Evolutionary conservation across 2,797 vertebrate species (phyloP), one percentile per base, ranked within the genome.

Genomic region (Coregonus suidteri): DNA sequence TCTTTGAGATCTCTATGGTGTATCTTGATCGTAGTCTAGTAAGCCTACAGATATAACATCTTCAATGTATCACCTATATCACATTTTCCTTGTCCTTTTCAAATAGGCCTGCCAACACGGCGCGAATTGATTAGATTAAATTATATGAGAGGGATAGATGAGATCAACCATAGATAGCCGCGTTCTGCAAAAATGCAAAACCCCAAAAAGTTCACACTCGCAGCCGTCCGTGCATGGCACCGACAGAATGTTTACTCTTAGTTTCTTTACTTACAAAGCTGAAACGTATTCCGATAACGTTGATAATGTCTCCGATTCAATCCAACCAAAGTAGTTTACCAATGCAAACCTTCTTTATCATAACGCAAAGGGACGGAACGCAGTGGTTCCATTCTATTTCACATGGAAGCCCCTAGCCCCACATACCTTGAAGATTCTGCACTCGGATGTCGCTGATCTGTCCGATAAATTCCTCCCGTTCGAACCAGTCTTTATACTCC

Each of bases 391-490:
- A 34, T 16, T 37, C 14, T 16, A 68, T 68, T 68, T 68, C 66
- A 35, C 31, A 35, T 37, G 41, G 41, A 9, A 47, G 54, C 31
- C 18, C 41, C 14, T 15, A 59, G 56, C 56, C 6, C 65, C 4
- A 82, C 92, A 75, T 97, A 98, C 97, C 97, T 96, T 98, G 97
- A 75, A 98, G 96, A 90, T 98, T 98, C 88, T 98, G 97, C 79
- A 98, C 97, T 79, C 97, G 93, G 90, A 98, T 95, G 94, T 98
- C 97, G 94, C 97, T 98, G 92, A 98, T 97, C 87, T 98, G 97
- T 4, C 96, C 97, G 92, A 98, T 98, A 47, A 97, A 94, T 90
- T 97, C 97, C 93, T 98, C 97, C 77, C 97, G 94, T 84, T 97
- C 96, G 91, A 98, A 98, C 97, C 97, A 98, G 90, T 95, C 97